phyloP scores from a whole-genome alignment of 2,113 vertebrate species.

The Rhinolophus sinicus region DNA sequence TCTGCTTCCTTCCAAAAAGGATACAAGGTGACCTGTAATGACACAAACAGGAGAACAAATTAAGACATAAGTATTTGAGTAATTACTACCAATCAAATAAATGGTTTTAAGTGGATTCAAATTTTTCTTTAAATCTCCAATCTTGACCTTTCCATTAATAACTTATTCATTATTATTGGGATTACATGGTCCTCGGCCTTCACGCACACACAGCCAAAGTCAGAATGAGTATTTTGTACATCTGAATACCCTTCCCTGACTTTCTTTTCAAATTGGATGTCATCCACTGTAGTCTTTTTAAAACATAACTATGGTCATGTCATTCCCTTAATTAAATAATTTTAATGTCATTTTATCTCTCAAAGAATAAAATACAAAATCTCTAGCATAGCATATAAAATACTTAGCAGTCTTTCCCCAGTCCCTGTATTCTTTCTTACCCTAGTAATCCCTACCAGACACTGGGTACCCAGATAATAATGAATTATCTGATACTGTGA shows the following conservation, averaged over 20 bases:
- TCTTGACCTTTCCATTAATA: not conserved
- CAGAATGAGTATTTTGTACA: not conserved
- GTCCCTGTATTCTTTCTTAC: not conserved
- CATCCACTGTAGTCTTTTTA: not conserved
- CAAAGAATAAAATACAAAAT: constrained; percentile 16
- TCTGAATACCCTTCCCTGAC: not conserved
- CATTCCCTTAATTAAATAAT: not conserved
- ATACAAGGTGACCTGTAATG: not conserved
- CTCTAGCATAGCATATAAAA: not conserved
- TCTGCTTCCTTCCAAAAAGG: not conserved
- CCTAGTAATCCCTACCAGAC: not conserved
- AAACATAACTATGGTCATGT: not conserved
- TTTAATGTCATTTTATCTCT: not conserved
- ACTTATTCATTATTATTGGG: not conserved
- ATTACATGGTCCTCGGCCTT: not conserved
- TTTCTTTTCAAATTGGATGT: not conserved
- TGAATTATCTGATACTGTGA: not conserved
- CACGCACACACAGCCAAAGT: not conserved
- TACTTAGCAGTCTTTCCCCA: not conserved
- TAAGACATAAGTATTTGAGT: not conserved
- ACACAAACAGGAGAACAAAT: not conserved
- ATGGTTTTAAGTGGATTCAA: not conserved
- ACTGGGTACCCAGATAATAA: not conserved
- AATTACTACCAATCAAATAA: constrained; percentile 32
- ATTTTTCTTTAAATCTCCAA: not conserved